These are phyloP conservation scores for Cranoglanis bouderius DNA, from an alignment of 2,113 vertebrate genomes.

Conservation along the genomic window DNA sequence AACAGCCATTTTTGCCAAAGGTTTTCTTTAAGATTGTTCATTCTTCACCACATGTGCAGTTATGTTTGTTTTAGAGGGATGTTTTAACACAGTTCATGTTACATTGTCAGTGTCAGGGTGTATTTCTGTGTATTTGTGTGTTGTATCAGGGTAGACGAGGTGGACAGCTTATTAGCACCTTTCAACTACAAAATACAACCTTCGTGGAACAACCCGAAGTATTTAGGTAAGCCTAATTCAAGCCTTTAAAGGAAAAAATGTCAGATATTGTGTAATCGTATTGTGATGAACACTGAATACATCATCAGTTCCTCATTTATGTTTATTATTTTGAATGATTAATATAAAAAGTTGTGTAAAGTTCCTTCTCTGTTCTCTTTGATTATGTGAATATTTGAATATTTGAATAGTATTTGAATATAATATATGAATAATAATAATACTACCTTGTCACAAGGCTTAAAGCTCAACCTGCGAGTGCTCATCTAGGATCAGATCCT, in stretches of 20 bases:
- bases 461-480: no score
- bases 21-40: no score
- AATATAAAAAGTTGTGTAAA: not conserved
- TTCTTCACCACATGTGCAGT: not conserved
- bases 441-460: no score
- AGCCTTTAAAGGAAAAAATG: not conserved
- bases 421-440: no score
- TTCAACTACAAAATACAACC: slow-evolving; percentile 78
- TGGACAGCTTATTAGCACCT: slow-evolving; percentile 75
- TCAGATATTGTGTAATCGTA: not conserved
- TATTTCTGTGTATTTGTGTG: slow-evolving; percentile 10
- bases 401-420: no score
- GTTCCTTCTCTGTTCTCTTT: not conserved
- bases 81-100: not conserved
- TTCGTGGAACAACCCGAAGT: slow-evolving; percentile 77
- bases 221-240: slow-evolving; percentile 67
- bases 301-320: not conserved
- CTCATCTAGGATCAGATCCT: no score
- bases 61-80: not conserved
- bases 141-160: slow-evolving; percentile 70
- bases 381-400: no score
- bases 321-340: not conserved
- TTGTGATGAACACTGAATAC: not conserved
- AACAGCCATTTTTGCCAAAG: not conserved
- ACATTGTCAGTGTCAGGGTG: not conserved